Evolutionary conservation across 1,140 invertebrate species (phyloP), one percentile per base, ranked within the genome.

Genomic region (Ooceraea biroi): DNA sequence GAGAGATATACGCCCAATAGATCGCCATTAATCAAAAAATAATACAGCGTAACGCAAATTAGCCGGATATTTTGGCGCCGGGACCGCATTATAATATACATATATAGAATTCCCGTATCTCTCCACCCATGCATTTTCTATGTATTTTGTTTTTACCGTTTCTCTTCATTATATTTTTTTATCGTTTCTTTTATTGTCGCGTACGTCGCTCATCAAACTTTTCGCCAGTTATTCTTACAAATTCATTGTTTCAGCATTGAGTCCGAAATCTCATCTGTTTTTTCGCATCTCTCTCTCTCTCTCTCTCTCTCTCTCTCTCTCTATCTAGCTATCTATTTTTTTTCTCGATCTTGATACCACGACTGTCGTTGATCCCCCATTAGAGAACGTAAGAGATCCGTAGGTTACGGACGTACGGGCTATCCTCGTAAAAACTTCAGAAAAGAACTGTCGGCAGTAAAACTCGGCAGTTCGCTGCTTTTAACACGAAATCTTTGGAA

Each of bases 401-500:
- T 50, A 52, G n/a, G 19, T 60, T 77, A 22, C 36, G 27, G 58
- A 46, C 48, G 41, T 22, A 68, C 17, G 55, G 48, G 4, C 36
- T 19, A 0, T 12, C 10, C 68, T 86, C 61, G 30, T 82, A 85
- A 83, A 83, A 88, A 71, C 30, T 82, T 69, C 4, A 3, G 60
- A 61, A 69, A 86, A 74, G 30, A 71, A 60, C 57, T 65, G 46
- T 48, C 25, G 36, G 44, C 27, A 80, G 17, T 78, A 85, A 88
- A 87, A 83, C 44, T 5, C 36, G 8, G 1, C 25, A 44, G 22
- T 63, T 82, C 17, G 52, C 8, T 11, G 27, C 41, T 61, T 10
- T 68, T 61, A 58, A 78, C 27, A 69, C 14, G 12, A 25, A 66
- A 22, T 11, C 7, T 46, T 41, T 4, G 50, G 50, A 66, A 58